phyloP scores from a whole-genome alignment of 2,797 vertebrate species.

The Anabacerthia variegaticeps region DNA sequence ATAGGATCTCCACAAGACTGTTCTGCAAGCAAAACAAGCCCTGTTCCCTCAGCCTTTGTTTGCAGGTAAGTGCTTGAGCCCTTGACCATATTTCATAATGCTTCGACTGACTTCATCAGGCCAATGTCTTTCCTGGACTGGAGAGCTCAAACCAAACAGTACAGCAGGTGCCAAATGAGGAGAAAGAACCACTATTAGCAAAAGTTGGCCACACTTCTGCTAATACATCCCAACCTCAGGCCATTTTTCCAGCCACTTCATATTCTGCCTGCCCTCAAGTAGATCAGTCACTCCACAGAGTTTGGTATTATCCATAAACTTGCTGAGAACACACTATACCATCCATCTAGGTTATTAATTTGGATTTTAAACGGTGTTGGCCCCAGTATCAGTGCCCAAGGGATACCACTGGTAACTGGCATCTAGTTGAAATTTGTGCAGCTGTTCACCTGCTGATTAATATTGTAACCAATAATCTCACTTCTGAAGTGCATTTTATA shows the following conservation, averaged over 20 bases:
- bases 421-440: background rate
- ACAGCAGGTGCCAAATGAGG: background rate
- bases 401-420: background rate
- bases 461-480: background rate
- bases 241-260: background rate
- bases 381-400: background rate
- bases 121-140: background rate
- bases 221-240: background rate
- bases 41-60: background rate
- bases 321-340: background rate
- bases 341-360: background rate
- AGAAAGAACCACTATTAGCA: background rate
- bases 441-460: background rate
- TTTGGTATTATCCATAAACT: background rate
- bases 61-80: background rate
- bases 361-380: background rate
- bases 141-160: background rate
- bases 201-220: background rate
- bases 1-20: background rate
- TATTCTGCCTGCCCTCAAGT: background rate
- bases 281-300: background rate
- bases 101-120: background rate
- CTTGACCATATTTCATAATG: background rate
- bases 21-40: background rate
- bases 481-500: background rate